Evolutionary conservation across 92 coral and sea anemone species (phyloP).

Genomic region (Palythoa caribaeorum): DNA sequence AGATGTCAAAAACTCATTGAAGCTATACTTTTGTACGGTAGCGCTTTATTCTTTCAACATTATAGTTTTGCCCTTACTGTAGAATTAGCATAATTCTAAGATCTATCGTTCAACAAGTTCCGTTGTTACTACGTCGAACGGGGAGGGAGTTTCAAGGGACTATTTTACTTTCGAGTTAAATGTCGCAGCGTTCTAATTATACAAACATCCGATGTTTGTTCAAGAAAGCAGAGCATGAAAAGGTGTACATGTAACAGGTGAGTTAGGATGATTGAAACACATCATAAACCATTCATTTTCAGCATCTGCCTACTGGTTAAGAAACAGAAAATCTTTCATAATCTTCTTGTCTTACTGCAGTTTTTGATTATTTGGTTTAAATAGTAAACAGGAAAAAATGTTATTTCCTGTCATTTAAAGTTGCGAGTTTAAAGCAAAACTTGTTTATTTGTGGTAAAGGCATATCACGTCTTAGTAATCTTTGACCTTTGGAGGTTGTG

Average conservation of each 20-base stretch:
- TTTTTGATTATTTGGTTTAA: too few relatives aligned
- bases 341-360: background rate
- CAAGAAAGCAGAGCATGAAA: background rate
- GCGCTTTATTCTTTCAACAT: background rate
- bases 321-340: background rate
- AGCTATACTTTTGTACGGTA: background rate
- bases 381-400: slow-evolving; percentile 1
- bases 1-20: background rate
- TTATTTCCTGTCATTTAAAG: slow-evolving; percentile 6
- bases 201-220: background rate
- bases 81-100: background rate
- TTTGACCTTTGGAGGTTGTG: slow-evolving; percentile 10
- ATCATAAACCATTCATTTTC: too few relatives aligned
- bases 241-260: background rate
- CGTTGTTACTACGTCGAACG: background rate
- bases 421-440: background rate
- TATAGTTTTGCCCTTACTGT: background rate
- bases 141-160: background rate
- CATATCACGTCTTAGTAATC: background rate
- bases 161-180: slow-evolving; percentile 20
- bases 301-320: background rate
- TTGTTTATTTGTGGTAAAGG: background rate
- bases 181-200: background rate
- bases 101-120: background rate
- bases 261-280: too few relatives aligned